Percentiles rank a stretch among this genome's conserved stretches.
phyloP scores from a whole-genome alignment of 2,888 invertebrate species.

The Leptarthrus brevirostris region DNA sequence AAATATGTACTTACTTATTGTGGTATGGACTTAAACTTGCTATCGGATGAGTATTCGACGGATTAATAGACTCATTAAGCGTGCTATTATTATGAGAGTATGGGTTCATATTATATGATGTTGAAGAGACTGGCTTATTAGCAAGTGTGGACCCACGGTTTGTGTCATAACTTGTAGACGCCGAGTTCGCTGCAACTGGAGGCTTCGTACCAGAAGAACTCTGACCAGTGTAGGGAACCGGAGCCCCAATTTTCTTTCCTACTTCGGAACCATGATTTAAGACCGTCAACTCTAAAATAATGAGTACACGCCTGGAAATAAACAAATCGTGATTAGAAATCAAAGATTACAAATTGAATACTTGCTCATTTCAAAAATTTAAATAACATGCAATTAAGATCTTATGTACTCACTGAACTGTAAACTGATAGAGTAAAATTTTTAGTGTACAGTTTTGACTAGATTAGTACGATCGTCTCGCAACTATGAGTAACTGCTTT shows the following conservation, averaged over 20 bases:
- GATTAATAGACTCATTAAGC: slow-evolving; percentile 63
- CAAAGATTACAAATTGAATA: no score
- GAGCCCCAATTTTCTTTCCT: slow-evolving; percentile 82
- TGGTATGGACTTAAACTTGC: slow-evolving; percentile 91
- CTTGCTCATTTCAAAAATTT: no score
- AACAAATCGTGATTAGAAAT: no score
- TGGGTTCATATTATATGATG: background rate
- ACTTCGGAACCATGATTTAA: slow-evolving; percentile 79
- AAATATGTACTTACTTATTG: slow-evolving; percentile 75
- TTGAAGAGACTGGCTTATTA: slow-evolving; percentile 32
- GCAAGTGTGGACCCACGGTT: background rate
- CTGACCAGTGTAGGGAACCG: slow-evolving; percentile 73
- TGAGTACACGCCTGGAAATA: slow-evolving; percentile 80
- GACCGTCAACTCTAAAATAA: slow-evolving; percentile 83
- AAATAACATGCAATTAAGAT: no score
- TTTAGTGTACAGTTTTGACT: no score
- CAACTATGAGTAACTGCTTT: no score
- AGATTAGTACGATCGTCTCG: no score
- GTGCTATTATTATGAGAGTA: slow-evolving; percentile 56
- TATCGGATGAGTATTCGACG: slow-evolving; percentile 73
- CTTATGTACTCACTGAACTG: no score
- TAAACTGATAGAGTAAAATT: no score
- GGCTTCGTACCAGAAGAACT: slow-evolving; percentile 56
- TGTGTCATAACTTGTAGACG: background rate
- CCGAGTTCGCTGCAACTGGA: slow-evolving; percentile 54